Conservation (phyloP, 2,113 vertebrate species). For the Anhinga rufa region DNA sequence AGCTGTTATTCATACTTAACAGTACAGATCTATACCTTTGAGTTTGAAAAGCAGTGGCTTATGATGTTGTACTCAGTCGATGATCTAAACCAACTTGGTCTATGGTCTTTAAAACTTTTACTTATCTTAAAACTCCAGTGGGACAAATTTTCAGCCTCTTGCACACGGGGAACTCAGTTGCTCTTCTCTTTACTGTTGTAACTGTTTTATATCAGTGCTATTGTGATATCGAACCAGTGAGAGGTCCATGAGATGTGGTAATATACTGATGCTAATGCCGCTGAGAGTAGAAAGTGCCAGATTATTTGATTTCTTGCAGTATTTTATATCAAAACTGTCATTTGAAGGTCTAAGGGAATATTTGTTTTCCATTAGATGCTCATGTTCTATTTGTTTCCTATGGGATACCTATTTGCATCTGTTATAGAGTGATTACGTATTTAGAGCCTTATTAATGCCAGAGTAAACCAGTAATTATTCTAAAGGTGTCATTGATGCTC, state of each 20-base stretch:
- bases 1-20: neutral
- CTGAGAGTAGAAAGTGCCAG: neutral
- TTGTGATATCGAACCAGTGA: neutral
- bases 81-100: neutral
- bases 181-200: neutral
- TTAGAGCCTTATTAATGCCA: neutral
- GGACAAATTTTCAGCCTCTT: neutral
- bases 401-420: neutral
- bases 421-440: neutral
- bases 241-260: neutral
- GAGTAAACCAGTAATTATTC: neutral
- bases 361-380: neutral
- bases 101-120: neutral
- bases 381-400: neutral
- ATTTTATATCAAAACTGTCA: neutral
- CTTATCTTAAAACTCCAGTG: neutral
- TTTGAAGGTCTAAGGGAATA: neutral
- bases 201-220: neutral
- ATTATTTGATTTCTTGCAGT: neutral
- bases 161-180: neutral
- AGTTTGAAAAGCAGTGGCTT: neutral
- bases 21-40: neutral
- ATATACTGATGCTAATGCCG: neutral
- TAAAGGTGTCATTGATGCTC: neutral
- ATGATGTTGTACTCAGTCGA: neutral